Conservation (phyloP, 2,888 invertebrate genomes). For the Drosophila lutescens region DNA sequence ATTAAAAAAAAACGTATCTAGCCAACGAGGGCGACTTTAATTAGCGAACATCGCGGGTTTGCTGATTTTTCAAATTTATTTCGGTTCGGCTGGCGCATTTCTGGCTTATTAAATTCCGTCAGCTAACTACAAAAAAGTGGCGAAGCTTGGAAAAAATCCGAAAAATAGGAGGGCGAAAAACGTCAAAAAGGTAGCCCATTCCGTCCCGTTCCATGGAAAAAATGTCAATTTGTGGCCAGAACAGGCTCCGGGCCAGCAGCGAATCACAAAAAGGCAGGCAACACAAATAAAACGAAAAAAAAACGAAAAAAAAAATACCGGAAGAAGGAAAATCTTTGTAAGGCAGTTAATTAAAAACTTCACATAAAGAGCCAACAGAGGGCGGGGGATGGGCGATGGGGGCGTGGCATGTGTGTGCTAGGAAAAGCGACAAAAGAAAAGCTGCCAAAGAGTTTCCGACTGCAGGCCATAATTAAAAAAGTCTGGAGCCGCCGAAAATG, state of each 20-base stretch:
- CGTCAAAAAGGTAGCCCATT: constrained; percentile 9
- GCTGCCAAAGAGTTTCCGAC: constrained; percentile 34
- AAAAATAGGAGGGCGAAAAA: constrained; percentile 10
- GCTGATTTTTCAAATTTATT: constrained; percentile 47
- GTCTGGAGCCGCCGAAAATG: constrained; percentile 9
- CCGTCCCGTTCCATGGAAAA: constrained; percentile 16
- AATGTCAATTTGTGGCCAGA: constrained; percentile 71
- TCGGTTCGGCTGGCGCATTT: constrained; percentile 30
- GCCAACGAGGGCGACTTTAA: constrained; percentile 47
- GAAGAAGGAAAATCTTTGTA: constrained; percentile 69
- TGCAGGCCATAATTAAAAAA: constrained; percentile 41
- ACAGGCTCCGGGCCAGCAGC: constrained; percentile 47
- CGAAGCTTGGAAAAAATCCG: background rate
- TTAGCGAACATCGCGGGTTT: constrained; percentile 57
- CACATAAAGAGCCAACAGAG: constrained; percentile 42
- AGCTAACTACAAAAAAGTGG: constrained; percentile 21
- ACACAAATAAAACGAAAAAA: constrained; percentile 17
- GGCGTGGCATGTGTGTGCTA: constrained; percentile 27
- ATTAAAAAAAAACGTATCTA: background rate
- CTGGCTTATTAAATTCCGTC: constrained; percentile 54
- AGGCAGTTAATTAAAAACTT: constrained; percentile 76
- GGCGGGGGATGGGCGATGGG: constrained; percentile 6
- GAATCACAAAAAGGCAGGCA: constrained; percentile 32
- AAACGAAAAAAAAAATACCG: constrained; percentile 30
- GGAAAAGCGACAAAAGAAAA: constrained; percentile 45